Evolutionary conservation across 2,113 vertebrate species (phyloP), one percentile per base, ranked within the genome.

Genomic region (Mesembrinibis cayennensis): DNA sequence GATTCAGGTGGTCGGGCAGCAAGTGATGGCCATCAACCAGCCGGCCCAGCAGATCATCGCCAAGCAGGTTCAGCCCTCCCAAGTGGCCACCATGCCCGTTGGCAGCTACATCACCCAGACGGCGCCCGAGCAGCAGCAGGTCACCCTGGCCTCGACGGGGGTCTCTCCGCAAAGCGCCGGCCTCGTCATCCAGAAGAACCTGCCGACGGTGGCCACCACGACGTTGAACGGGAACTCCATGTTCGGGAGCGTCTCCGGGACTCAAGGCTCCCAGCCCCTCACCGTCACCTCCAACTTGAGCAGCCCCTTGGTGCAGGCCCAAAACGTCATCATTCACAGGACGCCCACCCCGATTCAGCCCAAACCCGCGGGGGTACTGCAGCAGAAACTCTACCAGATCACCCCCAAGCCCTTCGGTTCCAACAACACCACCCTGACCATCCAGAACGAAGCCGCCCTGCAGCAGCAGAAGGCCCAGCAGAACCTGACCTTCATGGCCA

Each of bases 301-400:
- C 90, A 99, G 99, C 13, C 98, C 99, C 1, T 95, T 99, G 92
- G 99, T 99, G 91, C 99, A 97, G 2, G 97, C 98, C 0, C 98
- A 99, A 78, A 99, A 99, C 23, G 99, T 99, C 88, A 99, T 99
- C 96, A 99, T 99, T 62, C 99, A 99, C 85, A 97, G 99, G 55
- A 99, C 99, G 9, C 99, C 99, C 61, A 99, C 99, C 5, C 99
- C 99, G 25, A 99, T 99, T 96, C 99, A 99, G 83, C 99, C 99
- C 95, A 99, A 99, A 55, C 99, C 99, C 0, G 98, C 99, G 0
- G 99, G 99, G 1, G 97, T 99, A 65, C 98, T 99, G 45, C 99
- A 99, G 85, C 98, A 98, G 61, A 99, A 99, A 95, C 97, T 99
- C 44, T 99, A 99, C 97, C 98, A 98, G 97, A 98, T 98, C 93